Conservation (phyloP, 2,797 vertebrate genomes). For the Lepilemur ruficaudatus region DNA sequence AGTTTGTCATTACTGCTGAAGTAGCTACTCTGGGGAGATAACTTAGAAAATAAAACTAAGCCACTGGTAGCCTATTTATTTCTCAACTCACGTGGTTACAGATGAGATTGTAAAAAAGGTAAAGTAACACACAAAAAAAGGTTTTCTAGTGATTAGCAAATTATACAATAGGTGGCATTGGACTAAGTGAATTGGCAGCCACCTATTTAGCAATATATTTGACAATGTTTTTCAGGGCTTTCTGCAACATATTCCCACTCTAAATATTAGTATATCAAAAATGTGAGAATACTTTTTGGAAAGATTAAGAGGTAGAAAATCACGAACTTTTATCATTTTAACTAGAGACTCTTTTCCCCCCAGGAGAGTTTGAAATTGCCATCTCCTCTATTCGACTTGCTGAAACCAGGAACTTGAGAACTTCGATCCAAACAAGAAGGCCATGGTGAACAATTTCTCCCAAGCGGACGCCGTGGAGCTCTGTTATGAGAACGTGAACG, state of each 20-base stretch:
- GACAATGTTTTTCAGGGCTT: not conserved
- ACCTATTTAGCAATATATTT: constrained; percentile 1
- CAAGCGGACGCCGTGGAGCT: not conserved
- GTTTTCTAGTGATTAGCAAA: not conserved
- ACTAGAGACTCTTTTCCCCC: not conserved
- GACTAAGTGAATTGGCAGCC: not conserved
- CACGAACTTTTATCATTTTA: not conserved
- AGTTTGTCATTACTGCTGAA: not conserved
- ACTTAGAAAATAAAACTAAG: constrained; percentile 45
- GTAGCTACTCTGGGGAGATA: constrained; percentile 2
- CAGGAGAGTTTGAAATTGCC: not conserved
- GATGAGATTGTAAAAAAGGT: constrained; percentile 2
- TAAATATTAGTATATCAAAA: not conserved
- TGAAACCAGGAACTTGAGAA: not conserved
- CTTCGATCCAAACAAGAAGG: not conserved
- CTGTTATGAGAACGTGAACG: constrained; percentile 22
- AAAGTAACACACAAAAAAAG: not conserved
- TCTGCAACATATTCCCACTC: not conserved
- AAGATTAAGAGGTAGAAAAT: not conserved
- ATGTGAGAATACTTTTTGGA: not conserved
- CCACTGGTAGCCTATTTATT: not conserved
- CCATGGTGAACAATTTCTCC: not conserved
- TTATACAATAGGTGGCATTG: not conserved
- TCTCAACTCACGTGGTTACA: not conserved
- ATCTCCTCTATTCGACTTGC: not conserved